Conservation (phyloP, 2,113 vertebrate genomes). For the Alligator sinensis region DNA sequence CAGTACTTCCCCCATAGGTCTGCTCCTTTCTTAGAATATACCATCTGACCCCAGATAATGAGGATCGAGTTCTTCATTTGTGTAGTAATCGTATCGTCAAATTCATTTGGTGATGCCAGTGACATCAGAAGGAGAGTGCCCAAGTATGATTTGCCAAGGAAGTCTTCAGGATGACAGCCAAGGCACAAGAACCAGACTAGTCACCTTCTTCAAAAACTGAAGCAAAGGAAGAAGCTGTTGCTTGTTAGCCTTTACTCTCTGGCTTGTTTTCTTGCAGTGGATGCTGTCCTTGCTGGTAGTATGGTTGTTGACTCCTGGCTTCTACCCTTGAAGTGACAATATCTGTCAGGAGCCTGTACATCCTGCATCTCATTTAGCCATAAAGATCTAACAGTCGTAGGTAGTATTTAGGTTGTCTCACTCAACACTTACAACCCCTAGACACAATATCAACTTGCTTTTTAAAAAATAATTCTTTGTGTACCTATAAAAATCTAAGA, state of each 20-base stretch:
- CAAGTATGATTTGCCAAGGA: not conserved
- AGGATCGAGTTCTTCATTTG: slow-evolving; percentile 4
- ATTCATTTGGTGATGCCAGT: not conserved
- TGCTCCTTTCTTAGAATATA: too few species aligned
- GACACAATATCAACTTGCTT: too few species aligned
- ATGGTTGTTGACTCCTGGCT: not conserved
- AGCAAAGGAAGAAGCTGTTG: not conserved
- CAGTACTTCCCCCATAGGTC: too few species aligned
- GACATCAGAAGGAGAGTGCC: not conserved
- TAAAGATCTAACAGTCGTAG: too few species aligned
- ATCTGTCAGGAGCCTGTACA: too few species aligned
- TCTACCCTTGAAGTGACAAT: too few species aligned
- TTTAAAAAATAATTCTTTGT: not conserved
- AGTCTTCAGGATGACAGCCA: not conserved
- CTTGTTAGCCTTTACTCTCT: not conserved
- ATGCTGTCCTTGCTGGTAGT: slow-evolving; percentile 30
- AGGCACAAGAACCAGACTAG: not conserved
- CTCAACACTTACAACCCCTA: too few species aligned
- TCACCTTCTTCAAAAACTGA: not conserved
- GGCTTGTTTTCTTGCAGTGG: not conserved
- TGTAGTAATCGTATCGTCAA: not conserved
- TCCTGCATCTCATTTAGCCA: too few species aligned
- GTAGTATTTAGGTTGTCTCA: too few species aligned
- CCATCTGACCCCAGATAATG: not conserved
- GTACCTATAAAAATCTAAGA: not conserved